phyloP scores from a whole-genome alignment of 2,113 vertebrate species.

The Oncorhynchus masou region DNA sequence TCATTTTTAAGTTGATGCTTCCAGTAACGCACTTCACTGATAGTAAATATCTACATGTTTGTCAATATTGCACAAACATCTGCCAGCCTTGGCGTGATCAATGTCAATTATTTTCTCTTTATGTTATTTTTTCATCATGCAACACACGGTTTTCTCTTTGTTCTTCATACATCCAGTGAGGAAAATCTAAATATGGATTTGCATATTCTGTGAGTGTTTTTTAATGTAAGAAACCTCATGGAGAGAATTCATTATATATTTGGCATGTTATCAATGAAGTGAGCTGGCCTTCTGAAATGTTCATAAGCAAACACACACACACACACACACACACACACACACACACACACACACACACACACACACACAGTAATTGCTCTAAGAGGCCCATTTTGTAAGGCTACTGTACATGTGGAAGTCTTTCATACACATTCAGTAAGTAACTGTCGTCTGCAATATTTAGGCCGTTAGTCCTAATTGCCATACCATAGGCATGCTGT shows the following conservation, averaged over 20 bases:
- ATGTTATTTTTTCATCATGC: slow-evolving; percentile 24
- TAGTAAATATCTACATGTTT: slow-evolving; percentile 20
- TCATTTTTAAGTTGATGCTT: slow-evolving; percentile 6
- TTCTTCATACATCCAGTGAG: slow-evolving; percentile 31
- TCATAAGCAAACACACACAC: background rate
- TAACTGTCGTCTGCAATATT: too few species aligned
- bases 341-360: too few species aligned
- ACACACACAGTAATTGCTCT: too few species aligned
- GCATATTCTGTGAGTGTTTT: slow-evolving; percentile 33
- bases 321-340: too few species aligned
- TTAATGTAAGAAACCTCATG: slow-evolving; percentile 39
- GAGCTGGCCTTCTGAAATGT: slow-evolving; percentile 35
- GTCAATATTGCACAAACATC: background rate
- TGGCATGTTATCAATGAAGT: slow-evolving; percentile 51
- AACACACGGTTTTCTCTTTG: slow-evolving; percentile 29
- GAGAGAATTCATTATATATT: slow-evolving; percentile 48
- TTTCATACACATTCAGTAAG: too few species aligned
- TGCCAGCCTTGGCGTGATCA: background rate
- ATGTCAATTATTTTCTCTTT: slow-evolving; percentile 15
- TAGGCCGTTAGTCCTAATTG: too few species aligned
- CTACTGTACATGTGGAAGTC: too few species aligned
- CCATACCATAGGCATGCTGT: too few species aligned
- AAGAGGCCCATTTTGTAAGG: too few species aligned
- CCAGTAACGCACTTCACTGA: slow-evolving; percentile 3
- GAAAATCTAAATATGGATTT: slow-evolving; percentile 37